These are phyloP conservation scores for Choloepus hoffmanni DNA, from an alignment of 2,113 vertebrate genomes.

Conservation along the genomic window DNA sequence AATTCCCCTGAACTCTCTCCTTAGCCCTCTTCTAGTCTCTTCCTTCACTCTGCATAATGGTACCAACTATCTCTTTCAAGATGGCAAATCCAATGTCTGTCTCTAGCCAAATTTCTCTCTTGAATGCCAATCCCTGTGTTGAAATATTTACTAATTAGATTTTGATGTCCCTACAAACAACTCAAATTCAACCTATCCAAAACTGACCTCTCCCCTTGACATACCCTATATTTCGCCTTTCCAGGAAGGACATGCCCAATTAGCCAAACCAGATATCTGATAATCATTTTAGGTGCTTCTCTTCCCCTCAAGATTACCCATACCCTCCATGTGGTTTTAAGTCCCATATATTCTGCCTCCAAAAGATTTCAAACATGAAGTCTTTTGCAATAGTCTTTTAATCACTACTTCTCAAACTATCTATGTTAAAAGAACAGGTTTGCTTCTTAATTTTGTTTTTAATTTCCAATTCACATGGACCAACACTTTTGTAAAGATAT, in stretches of 20 bases:
- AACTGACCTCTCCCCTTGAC: not conserved
- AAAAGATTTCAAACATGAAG: not conserved
- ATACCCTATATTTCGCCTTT: not conserved
- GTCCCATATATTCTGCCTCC: not conserved
- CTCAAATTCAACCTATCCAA: not conserved
- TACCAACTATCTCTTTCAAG: not conserved
- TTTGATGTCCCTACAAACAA: not conserved
- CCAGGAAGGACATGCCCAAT: not conserved
- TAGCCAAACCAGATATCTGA: not conserved
- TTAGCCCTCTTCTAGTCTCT: not conserved
- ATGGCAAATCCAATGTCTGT: not conserved
- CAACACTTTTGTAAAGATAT: not conserved
- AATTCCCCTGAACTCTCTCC: not conserved
- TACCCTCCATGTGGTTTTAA: not conserved
- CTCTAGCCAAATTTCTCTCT: not conserved
- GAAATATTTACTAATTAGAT: not conserved
- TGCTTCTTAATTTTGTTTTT: not conserved
- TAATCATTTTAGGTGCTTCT: not conserved
- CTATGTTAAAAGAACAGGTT: not conserved
- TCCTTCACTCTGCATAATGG: not conserved
- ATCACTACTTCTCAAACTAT: not conserved
- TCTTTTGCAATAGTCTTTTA: not conserved
- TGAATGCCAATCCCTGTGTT: not conserved
- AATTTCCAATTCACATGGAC: not conserved
- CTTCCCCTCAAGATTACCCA: not conserved